phyloP scores from a whole-genome alignment of 2,113 vertebrate species.

The Anarhynchus alexandrinus region DNA sequence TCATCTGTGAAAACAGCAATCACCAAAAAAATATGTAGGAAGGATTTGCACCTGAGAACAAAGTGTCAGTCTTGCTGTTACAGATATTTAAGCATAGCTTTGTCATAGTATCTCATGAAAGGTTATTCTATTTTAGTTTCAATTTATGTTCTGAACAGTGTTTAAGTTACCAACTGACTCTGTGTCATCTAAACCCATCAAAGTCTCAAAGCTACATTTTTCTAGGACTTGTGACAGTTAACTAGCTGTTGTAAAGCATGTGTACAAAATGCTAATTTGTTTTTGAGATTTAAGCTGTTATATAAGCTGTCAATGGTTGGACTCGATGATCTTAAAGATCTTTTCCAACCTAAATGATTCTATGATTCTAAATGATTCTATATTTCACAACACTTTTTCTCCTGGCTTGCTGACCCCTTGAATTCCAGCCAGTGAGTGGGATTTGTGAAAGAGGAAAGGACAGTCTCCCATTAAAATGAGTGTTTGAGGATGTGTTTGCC shows the following conservation, averaged over 20 bases:
- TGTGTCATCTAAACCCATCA: not conserved
- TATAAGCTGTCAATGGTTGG: not conserved
- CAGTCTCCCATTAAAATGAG: not conserved
- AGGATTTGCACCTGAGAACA: not conserved
- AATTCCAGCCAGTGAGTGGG: not conserved
- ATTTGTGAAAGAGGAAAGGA: not conserved
- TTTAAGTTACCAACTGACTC: not conserved
- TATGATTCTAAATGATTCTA: not conserved
- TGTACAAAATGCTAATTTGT: not conserved
- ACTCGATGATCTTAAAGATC: not conserved
- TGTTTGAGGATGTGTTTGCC: not conserved
- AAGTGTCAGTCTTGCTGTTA: not conserved
- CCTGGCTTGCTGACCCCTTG: not conserved
- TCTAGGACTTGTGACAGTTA: not conserved
- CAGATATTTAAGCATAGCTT: not conserved
- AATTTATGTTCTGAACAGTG: not conserved
- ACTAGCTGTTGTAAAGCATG: not conserved
- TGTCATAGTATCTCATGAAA: not conserved
- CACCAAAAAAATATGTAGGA: not conserved
- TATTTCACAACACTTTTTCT: not conserved
- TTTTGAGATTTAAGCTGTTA: not conserved
- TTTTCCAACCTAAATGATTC: not conserved
- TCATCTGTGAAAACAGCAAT: not conserved
- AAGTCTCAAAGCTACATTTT: not conserved
- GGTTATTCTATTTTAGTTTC: not conserved